phyloP scores from a whole-genome alignment of 1,140 invertebrate genomes.

The Tetragnatha versicolor region DNA sequence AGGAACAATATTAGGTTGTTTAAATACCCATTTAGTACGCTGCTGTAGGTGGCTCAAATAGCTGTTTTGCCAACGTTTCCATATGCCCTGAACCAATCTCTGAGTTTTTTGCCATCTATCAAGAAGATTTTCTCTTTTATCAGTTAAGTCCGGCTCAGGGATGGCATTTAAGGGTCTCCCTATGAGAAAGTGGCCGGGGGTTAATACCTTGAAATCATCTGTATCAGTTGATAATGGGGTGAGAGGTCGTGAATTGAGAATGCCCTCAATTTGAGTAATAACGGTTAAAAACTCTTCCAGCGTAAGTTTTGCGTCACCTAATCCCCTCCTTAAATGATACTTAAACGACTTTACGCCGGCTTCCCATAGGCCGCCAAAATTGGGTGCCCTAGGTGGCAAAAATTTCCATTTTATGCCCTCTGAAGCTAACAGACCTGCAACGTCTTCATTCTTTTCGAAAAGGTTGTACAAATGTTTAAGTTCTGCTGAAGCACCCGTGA shows the following conservation, averaged over 20 bases:
- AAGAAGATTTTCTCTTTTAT: too few relatives aligned
- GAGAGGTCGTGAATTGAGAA: conserved; percentile 61
- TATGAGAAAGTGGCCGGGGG: conserved; percentile 58
- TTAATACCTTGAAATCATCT: conserved; percentile 60
- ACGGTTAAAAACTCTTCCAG: conserved; percentile 60
- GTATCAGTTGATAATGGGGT: conserved; percentile 59
- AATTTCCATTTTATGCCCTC: conserved; percentile 59
- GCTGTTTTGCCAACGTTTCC: background rate
- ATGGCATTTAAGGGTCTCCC: conserved; percentile 12
- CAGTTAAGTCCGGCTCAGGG: too few relatives aligned
- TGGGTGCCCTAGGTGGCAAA: conserved; percentile 63
- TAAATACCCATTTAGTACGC: background rate
- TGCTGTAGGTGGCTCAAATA: conserved; percentile 1
- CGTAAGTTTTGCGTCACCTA: conserved; percentile 42
- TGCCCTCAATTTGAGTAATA: conserved; percentile 60
- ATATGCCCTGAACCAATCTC: too few relatives aligned
- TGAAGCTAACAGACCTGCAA: background rate
- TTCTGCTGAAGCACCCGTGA: background rate
- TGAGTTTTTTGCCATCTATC: too few relatives aligned
- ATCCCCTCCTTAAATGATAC: conserved; percentile 52
- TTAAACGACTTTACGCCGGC: conserved; percentile 56
- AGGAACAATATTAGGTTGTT: background rate
- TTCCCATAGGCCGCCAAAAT: conserved; percentile 60
- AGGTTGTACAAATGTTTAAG: background rate
- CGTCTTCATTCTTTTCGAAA: background rate